Percentiles rank a stretch among this genome's conserved stretches.
Conservation (phyloP, 2,113 vertebrate species). For the Cololabis saira region DNA sequence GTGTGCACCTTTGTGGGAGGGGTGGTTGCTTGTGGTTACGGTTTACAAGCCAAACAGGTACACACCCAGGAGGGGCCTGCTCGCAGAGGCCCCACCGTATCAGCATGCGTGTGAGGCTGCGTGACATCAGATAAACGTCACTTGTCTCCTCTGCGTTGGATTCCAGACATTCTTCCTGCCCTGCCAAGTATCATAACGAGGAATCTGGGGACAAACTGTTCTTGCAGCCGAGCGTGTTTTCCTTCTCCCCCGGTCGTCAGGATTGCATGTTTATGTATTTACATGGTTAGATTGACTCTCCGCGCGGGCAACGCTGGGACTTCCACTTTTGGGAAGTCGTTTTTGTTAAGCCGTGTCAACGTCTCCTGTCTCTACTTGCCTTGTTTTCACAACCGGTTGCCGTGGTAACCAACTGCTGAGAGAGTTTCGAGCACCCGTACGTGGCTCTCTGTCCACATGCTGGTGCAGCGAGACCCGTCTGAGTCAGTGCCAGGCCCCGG, state of each 20-base stretch:
- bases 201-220: conserved; percentile 51
- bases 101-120: conserved; percentile 3
- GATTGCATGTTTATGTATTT: conserved; percentile 11
- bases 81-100: conserved; percentile 4
- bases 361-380: conserved; percentile 29
- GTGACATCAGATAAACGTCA: conserved; percentile 38
- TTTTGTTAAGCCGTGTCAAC: conserved; percentile 1
- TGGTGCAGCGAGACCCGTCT: conserved; percentile 25
- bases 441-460: conserved; percentile 41
- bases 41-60: neutral
- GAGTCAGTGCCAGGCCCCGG: conserved; percentile 15
- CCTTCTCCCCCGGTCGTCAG: neutral
- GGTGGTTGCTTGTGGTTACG: neutral
- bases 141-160: conserved; percentile 1
- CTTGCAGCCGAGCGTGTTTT: conserved; percentile 17
- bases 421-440: conserved; percentile 15
- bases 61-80: conserved; percentile 29
- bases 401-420: conserved; percentile 34
- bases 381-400: conserved; percentile 57
- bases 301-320: conserved; percentile 51
- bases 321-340: conserved; percentile 50
- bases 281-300: conserved; percentile 8
- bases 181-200: conserved; percentile 20
- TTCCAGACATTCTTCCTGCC: conserved; percentile 53
- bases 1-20: conserved; percentile 31